Evolutionary conservation across 2,797 vertebrate species (phyloP), one percentile per base, ranked within the genome.

Genomic region (Halcyon chelicuti): DNA sequence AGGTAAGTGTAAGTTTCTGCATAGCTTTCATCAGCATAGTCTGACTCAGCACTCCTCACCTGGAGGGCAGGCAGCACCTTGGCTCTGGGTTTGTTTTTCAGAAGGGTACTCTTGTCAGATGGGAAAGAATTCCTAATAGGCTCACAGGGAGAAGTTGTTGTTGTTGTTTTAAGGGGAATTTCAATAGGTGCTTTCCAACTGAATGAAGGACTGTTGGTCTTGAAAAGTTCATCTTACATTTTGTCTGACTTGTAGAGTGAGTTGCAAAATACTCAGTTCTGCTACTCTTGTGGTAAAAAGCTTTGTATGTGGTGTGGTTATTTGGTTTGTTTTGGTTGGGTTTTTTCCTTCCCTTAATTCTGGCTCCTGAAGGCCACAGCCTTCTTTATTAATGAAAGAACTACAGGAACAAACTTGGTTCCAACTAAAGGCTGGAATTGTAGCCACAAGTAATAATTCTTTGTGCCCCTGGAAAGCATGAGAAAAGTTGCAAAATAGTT

Each of bases 1-100:
- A 91, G 39, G 3, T 12, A 49, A 63, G 26, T 52, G 2, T 35
- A 82, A 79, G 29, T 57, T 92, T 81, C 77, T 94, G 66, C 10
- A 11, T 35, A 67, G 77, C 52, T 90, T 90, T 96, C 73, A 62
- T 71, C 60, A 74, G 76, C 9, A 2, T 44, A 23, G 22, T 84
- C 70, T 97, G 90, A 95, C 67, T 93, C 77, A 93, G 77, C 6
- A 11, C 33, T 52, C 60, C 86, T 95, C 74, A 82, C 88, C 71
- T 95, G 91, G 60, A 85, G 76, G 61, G 49, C n/a, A 85, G 46
- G 26, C 55, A 82, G 16, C 79, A 60, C 70, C 81, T 90, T 61
- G 40, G 29, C 60, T 78, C 72, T 51, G 26, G 11, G 92, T 72
- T 87, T 86, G 37, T 88, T 91, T 86, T 91, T 90, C 79, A 74